Evolutionary conservation across 2,113 vertebrate species (phyloP).

Genomic region (Seriola rivoliana): DNA sequence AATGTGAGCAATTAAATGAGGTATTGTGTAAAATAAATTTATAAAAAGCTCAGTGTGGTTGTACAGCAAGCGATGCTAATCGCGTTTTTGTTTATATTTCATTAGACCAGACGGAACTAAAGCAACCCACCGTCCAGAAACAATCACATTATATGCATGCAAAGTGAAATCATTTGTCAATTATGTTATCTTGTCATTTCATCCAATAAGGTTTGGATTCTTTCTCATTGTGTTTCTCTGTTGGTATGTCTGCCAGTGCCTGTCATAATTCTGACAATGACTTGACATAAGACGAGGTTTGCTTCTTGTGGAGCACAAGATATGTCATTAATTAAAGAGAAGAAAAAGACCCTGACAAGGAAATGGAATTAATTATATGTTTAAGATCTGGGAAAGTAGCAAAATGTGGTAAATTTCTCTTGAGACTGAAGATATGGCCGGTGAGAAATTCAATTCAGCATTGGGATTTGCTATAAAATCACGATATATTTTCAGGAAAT

Average conservation of each 20-base stretch:
- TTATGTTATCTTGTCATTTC: constrained; percentile 73
- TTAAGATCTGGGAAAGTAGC: constrained; percentile 64
- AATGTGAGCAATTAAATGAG: constrained; percentile 40
- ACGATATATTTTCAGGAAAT: constrained; percentile 55
- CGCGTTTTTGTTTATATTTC: constrained; percentile 68
- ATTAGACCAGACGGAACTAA: constrained; percentile 73
- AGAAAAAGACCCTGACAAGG: constrained; percentile 62
- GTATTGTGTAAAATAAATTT: constrained; percentile 37
- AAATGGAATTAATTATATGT: constrained; percentile 73
- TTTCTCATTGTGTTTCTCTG: constrained; percentile 50
- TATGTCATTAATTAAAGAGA: constrained; percentile 72
- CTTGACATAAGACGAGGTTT: constrained; percentile 42
- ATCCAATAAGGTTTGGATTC: constrained; percentile 57
- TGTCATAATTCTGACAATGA: constrained; percentile 44
- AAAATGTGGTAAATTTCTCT: constrained; percentile 70
- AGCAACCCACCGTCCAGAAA: constrained; percentile 69
- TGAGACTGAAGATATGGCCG: constrained; percentile 57
- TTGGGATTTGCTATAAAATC: constrained; percentile 43
- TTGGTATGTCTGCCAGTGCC: constrained; percentile 40
- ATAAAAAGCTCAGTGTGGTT: constrained; percentile 48
- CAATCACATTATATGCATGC: constrained; percentile 77
- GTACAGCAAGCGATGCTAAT: constrained; percentile 66
- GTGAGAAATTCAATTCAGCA: constrained; percentile 59
- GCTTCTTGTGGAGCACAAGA: constrained; percentile 38
- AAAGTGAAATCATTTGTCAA: constrained; percentile 76